Base-by-base conservation (phyloP, 2,888 invertebrate genomes). In the Bellardia pandia region DNA sequence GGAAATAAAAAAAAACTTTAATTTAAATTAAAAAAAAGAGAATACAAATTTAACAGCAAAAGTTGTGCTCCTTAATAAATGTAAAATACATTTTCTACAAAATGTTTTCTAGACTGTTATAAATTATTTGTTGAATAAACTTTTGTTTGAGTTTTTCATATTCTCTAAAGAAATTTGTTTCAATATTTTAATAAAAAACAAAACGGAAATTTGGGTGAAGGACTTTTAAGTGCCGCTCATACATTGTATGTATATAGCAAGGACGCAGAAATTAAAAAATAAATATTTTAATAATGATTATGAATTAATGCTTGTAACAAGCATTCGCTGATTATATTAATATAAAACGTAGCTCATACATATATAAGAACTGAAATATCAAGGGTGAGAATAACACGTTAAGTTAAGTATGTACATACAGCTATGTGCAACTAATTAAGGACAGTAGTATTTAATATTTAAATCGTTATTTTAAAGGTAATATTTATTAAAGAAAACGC, bases 121-220 rank as follows among this genome's bases (percentile, higher is more conserved):
- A 40, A 66, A 66, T 77, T 53, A 66, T 66, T 77, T 66, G 23
- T 6, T 6, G 33, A 42, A 9, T 60, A 69, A 69, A 60, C n/a
- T 75, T 75, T 74, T 62, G 56, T 30, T 53, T 56, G n/a, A 68
- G 30, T 33, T 68, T 42, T 60, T 60, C 11, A 60, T 60, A 60
- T 33, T 62, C 60, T 64, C 64, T 16, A 16, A 45, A 51, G 8
- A 64, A 53, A 62, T 64, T 53, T 42, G 16, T 60, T 56, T 74
- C 16, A 69, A 48, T 58, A 68, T 78, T 78, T 74, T n/a, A 56
- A 71, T 62, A 23, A 40, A 42, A n/a, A n/a, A 23, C 1, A 7
- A 33, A 56, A 42, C 23, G 16, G 23, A 42, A 72, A 80, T 80
- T 64, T 74, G 66, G 80, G 80, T 80, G 72, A 80, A 80, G 80